These are phyloP conservation scores for Bombus terrestris DNA, from an alignment of 1,140 invertebrate species.

Conservation along the genomic window DNA sequence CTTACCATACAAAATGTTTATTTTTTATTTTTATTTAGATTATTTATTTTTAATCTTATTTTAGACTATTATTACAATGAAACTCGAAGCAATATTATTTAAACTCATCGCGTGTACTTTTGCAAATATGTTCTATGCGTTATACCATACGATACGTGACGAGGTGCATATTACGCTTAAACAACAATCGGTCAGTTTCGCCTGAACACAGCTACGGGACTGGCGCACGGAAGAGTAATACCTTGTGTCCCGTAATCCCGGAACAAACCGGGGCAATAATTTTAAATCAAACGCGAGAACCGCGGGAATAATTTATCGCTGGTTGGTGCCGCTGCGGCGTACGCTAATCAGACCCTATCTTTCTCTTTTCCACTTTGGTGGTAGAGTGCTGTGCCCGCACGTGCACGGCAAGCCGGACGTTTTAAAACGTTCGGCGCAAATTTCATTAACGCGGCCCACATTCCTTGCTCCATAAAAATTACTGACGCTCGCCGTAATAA, in stretches of 20 bases:
- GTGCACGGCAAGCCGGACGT: conserved; percentile 41
- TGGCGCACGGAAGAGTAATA: conserved; percentile 65
- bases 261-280: conserved; percentile 73
- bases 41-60: not conserved
- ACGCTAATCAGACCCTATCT: conserved; percentile 54
- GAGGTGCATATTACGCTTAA: conserved; percentile 60
- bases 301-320: conserved; percentile 70
- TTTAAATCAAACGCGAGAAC: conserved; percentile 72
- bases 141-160: not conserved
- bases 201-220: not conserved
- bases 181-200: conserved; percentile 69
- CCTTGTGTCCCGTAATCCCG: conserved; percentile 66
- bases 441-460: conserved; percentile 63
- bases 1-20: not conserved
- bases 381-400: not conserved
- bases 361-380: not conserved
- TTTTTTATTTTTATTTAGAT: not conserved
- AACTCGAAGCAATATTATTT: not conserved
- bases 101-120: not conserved
- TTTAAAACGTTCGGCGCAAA: conserved; percentile 62
- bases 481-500: conserved; percentile 23
- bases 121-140: not conserved
- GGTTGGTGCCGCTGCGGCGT: conserved; percentile 43
- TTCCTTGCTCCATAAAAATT: conserved; percentile 45
- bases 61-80: not conserved